Conservation (phyloP, 2,113 vertebrate species). For the Fulica atra region DNA sequence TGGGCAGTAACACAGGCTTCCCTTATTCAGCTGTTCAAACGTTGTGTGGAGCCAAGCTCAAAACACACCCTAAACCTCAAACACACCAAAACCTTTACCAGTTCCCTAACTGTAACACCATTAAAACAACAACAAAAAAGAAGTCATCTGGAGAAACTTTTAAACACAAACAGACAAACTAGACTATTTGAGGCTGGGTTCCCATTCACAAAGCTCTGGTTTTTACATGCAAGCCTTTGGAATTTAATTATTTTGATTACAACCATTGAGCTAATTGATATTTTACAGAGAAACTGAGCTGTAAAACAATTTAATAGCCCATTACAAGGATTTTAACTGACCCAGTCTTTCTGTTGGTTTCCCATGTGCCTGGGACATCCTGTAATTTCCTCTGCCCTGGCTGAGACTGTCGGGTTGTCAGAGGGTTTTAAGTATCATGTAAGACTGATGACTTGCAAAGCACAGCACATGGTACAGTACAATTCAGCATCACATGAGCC, state of each 20-base stretch:
- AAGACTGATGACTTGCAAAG: background rate
- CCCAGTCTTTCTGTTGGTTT: background rate
- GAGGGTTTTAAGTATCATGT: background rate
- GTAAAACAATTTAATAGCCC: slow-evolving; percentile 57
- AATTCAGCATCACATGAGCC: background rate
- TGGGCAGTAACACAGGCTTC: fast-evolving
- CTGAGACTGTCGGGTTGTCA: background rate
- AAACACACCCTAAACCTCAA: slow-evolving; percentile 47
- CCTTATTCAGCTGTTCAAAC: background rate
- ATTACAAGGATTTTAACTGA: slow-evolving; percentile 35
- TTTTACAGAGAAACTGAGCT: slow-evolving; percentile 59
- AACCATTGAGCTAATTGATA: slow-evolving; percentile 58
- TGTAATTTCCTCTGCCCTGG: background rate
- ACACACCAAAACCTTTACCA: background rate
- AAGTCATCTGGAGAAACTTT: slow-evolving; percentile 33
- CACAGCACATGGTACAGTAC: background rate
- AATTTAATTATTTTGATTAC: slow-evolving; percentile 59
- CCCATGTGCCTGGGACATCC: slow-evolving; percentile 2
- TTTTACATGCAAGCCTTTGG: slow-evolving; percentile 48
- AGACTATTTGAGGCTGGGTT: slow-evolving; percentile 1
- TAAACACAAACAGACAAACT: slow-evolving; percentile 17
- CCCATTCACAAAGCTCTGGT: background rate
- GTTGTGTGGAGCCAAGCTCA: background rate
- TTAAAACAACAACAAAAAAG: background rate
- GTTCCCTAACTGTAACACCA: background rate